Conservation (phyloP, 35 echinoderm and acorn worm genomes). For the Amphiura filiformis region DNA sequence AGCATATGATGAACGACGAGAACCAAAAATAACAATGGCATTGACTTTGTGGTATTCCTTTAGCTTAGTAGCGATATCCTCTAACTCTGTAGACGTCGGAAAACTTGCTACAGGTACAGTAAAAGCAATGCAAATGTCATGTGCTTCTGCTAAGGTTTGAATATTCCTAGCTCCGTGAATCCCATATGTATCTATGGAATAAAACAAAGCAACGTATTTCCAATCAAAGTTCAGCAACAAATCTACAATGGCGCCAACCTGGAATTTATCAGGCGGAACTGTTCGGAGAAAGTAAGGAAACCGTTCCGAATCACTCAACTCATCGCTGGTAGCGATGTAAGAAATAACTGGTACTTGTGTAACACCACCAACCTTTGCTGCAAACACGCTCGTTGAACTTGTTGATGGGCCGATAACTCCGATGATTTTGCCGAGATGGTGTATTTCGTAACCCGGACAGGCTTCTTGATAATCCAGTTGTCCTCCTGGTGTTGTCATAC, state of each 20-base stretch:
- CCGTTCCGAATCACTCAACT: constrained; percentile 2
- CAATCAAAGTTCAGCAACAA: constrained; percentile 29
- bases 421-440: neutral
- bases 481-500: neutral
- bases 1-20: neutral
- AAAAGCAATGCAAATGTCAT: constrained; percentile 9
- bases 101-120: neutral
- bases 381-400: constrained; percentile 21
- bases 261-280: constrained; percentile 23
- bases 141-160: neutral
- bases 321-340: constrained; percentile 26
- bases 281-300: constrained; percentile 21
- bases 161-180: neutral
- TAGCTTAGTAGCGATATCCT: constrained; percentile 11
- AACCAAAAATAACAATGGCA: constrained; percentile 6
- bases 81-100: neutral
- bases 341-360: constrained; percentile 14
- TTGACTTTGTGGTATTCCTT: neutral
- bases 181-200: constrained; percentile 12
- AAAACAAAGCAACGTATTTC: constrained; percentile 19
- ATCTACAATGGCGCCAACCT: constrained; percentile 27
- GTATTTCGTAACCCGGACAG: neutral
- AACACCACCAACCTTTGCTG: neutral
- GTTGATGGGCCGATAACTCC: constrained; percentile 24
- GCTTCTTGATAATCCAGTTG: neutral